Base-by-base conservation (phyloP, 2,888 invertebrate genomes). In the Platycheirus rosarum region DNA sequence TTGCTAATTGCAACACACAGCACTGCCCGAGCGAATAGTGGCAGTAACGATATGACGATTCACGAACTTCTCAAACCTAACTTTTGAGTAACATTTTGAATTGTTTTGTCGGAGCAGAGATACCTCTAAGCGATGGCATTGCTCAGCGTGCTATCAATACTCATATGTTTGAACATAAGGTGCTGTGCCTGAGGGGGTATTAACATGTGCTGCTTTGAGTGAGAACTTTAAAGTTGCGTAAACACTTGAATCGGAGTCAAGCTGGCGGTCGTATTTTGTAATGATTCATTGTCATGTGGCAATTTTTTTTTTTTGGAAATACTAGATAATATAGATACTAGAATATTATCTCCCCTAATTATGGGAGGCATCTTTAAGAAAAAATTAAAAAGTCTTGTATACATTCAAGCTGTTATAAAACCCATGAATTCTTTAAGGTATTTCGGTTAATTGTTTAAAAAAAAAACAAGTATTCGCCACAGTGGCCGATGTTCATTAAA, bases 91-190 rank as follows among this genome's bases (percentile, higher is more conserved):
- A 44, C 13, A 49, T 37, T 63, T 32, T 26, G 29, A 44, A 53
- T 37, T 46, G 57, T 60, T 66, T 23, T 23, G 2, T 23, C 6
- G 2, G 44, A 11, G 23, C 14, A 5, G 18, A 32, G 32, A 46
- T 32, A 42, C 32, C 26, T 32, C 55, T 26, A 44, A 44, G 11
- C 26, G n/a, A 23, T 42, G 14, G 2, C 16, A 16, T 49, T 23
- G 42, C 2, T 20, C 18, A 18, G 48, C 23, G 16, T 60, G 63
- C 40, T n/a, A 49, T 18, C 49, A 20, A 49, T 16, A n/a, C 26
- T 48, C 11, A 37, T n/a, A n/a, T 80, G 70, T 80, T 75, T 70
- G 44, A 70, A 80, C 80, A 80, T 35, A 65, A 75, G 74, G 57
- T 13, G 37, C n/a, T n/a, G n/a, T n/a, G n/a, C n/a, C n/a, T n/a